Base-by-base conservation (phyloP, 2,797 vertebrate species). In the Bovichtus variegatus region DNA sequence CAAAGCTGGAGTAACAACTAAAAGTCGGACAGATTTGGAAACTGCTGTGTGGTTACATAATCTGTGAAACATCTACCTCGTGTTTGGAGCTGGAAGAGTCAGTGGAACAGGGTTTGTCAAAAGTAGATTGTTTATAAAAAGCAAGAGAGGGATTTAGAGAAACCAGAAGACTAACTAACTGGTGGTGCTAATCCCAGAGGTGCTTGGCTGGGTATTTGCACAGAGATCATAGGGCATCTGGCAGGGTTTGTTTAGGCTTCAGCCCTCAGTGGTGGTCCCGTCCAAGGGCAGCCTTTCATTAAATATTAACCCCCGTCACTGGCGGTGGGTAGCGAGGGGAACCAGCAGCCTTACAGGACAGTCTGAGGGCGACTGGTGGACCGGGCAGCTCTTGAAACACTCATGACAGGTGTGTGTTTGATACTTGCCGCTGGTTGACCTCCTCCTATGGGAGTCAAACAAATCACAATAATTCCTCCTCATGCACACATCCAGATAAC, bases 171-270 rank as follows among this genome's bases (percentile, higher is more conserved):
- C 72, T 68, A 61, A 76, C 71, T 71, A 34, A 76, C 71, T 71
- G 25, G 63, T 58, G 82, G 85, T 73, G 76, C 51, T 89, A 75
- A 88, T 89, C 82, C 69, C 78, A 53, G 82, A 87, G 71, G 71
- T 40, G 82, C 77, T 89, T 13, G 53, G 51, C 70, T 72, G 70
- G 59, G 71, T 90, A 71, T 93, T 93, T 93, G 87, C 89, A 67
- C 78, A 86, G 76, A 86, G 91, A 91, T 90, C 88, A 87, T 13
- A 88, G 91, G 86, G 85, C 89, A 89, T 85, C 87, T 89, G 91
- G 76, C 73, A 81, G 60, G 78, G 82, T 89, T 93, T 95, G 90
- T 92, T 94, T 92, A 92, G 89, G 80, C 88, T 89, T 67, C 70
- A 57, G 40, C 71, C 70, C 71, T 64, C 90, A 61, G 82, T 44